Conservation (phyloP, 1,140 invertebrate genomes). For the Bombyx mandarina region DNA sequence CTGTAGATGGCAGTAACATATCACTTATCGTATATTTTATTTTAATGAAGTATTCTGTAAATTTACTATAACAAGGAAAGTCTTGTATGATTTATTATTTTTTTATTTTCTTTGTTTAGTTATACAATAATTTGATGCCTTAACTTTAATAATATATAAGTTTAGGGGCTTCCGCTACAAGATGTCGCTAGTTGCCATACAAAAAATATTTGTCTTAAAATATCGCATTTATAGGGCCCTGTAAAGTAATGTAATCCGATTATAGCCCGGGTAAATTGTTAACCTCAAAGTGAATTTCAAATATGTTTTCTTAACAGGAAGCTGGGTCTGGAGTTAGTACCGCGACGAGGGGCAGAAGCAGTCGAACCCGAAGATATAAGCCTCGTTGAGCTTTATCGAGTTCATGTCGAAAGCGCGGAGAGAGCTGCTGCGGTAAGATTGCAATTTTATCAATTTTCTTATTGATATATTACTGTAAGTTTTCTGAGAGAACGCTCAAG, state of each 20-base stretch:
- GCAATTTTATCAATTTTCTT: too few relatives aligned
- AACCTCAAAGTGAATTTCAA: background rate
- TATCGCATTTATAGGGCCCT: background rate
- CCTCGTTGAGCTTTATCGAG: conserved; percentile 89
- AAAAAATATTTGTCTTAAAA: too few relatives aligned
- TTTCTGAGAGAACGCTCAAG: too few relatives aligned
- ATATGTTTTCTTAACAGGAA: conserved; percentile 78
- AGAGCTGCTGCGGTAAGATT: conserved; percentile 76
- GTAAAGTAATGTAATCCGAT: background rate
- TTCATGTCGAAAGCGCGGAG: conserved; percentile 87
- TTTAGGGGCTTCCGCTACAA: too few relatives aligned
- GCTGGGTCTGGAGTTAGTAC: conserved; percentile 92
- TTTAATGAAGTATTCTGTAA: background rate
- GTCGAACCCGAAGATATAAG: conserved; percentile 91
- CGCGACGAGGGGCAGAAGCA: conserved; percentile 86
- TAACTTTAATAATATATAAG: too few relatives aligned
- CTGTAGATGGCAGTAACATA: too few relatives aligned
- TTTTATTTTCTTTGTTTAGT: too few relatives aligned
- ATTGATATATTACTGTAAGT: too few relatives aligned
- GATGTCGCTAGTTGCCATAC: too few relatives aligned
- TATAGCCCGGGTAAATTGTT: background rate
- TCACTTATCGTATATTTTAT: background rate
- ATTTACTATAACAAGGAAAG: background rate
- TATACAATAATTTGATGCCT: too few relatives aligned
- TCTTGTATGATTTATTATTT: too few relatives aligned